Percentiles rank a stretch among this genome's conserved stretches.
These are phyloP conservation scores for Ecdyonurus torrentis DNA, from an alignment of 2,888 invertebrate species.

Conservation along the genomic window DNA sequence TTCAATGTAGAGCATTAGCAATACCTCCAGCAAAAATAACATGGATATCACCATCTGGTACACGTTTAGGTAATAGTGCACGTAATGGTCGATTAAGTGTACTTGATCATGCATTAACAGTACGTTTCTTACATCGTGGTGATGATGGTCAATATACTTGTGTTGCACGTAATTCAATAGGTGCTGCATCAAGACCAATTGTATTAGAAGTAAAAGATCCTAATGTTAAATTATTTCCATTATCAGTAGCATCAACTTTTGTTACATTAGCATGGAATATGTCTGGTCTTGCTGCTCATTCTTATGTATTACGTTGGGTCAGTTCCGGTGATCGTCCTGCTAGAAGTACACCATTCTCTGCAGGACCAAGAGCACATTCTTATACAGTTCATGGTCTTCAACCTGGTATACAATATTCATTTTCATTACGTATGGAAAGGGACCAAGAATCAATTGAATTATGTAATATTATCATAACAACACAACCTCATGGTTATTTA, in stretches of 20 bases:
- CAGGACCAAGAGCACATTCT: conserved; percentile 18
- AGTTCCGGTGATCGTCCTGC: conserved; percentile 7
- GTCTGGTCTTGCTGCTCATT: conserved; percentile 16
- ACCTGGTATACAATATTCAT: conserved; percentile 22
- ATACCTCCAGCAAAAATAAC: conserved; percentile 12
- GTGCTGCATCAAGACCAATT: conserved; percentile 14
- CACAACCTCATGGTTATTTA: conserved; percentile 15
- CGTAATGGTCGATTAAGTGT: conserved; percentile 13
- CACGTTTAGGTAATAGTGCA: conserved; percentile 11
- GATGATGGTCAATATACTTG: conserved; percentile 16
- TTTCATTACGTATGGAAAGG: conserved; percentile 23
- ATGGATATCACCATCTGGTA: conserved; percentile 13
- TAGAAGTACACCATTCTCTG: conserved; percentile 11
- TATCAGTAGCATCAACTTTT: conserved; percentile 21
- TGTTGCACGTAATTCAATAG: conserved; percentile 13
- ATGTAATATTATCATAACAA: conserved; percentile 17
- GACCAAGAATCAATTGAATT: conserved; percentile 19
- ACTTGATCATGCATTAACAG: conserved; percentile 13
- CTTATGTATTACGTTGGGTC: conserved; percentile 14
- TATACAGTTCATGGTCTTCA: conserved; percentile 25
- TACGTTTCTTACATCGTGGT: conserved; percentile 15
- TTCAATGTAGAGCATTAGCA: conserved; percentile 16
- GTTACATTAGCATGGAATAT: conserved; percentile 23
- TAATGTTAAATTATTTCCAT: conserved; percentile 17
- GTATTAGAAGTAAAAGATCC: conserved; percentile 13